Evolutionary conservation across 2,797 vertebrate species (phyloP), one percentile per base, ranked within the genome.

Genomic region (Ciconia nigra): DNA sequence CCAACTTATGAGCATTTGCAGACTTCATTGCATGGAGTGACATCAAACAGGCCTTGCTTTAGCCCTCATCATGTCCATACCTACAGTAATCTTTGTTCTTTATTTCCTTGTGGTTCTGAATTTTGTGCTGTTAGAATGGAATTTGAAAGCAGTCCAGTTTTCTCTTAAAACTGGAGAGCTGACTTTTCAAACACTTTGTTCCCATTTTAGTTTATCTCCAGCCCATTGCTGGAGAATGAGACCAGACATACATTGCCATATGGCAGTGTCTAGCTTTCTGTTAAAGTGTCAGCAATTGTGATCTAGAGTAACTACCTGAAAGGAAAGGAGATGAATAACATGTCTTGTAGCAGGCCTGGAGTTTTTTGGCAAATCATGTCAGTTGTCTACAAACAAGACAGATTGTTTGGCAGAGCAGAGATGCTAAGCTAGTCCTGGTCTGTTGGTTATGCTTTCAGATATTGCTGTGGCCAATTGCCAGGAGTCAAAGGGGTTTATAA

Each of bases 281-380:
- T 33, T 74, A 8, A 24, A 25, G 4, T n/a, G 54, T 69, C 73
- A 84, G 25, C 9, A 59, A 0, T 33, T 57, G 24, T 82, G 39
- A 52, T 71, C n/a, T 61, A 71, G 49, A 81, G 9, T 81, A 88
- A 74, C 49, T 35, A 18, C 19, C 28, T 41, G 66, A 80, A 77
- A 0, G 0, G 33, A 83, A 66, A 51, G 39, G 41, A 51, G 49
- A 46, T 2, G 4, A 19, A 5, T 70, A 71, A 49, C 0, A 0
- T 39, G 13, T 72, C 65, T 88, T 63, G 4, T 19, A 65, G 51
- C 22, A 52, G 42, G 66, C 78, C 26, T 61, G 28, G 28, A 44
- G 29, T 44, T 42, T 63, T 91, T 63, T 2, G 1, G 28, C 28
- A 59, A 74, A 78, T 83, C 11, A 10, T 41, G 41, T 24, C 2